A percentile compares a stretch with the other conserved stretches of the same genome.
phyloP scores from a whole-genome alignment of 2,797 vertebrate species.

The Galaxias olidus region DNA sequence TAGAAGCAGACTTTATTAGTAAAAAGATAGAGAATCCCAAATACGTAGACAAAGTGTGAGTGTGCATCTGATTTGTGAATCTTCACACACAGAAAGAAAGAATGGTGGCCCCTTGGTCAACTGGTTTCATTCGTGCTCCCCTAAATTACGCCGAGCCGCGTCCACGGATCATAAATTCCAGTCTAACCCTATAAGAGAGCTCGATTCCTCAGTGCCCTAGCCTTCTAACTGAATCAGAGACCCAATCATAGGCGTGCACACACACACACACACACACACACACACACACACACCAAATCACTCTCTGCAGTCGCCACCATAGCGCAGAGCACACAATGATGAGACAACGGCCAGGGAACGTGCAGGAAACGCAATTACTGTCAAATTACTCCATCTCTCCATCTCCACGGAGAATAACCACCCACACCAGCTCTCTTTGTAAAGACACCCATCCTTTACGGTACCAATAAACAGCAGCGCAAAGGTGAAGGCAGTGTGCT shows the following conservation, averaged over 20 bases:
- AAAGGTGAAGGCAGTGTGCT: too few species aligned
- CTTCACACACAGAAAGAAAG: slow-evolving; percentile 58
- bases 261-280: slow-evolving; percentile 28
- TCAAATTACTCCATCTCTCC: slow-evolving; percentile 86
- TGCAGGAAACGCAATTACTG: slow-evolving; percentile 87
- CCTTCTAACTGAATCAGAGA: slow-evolving; percentile 85
- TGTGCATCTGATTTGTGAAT: slow-evolving; percentile 6
- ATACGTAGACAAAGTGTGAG: slow-evolving; percentile 25
- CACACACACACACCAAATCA: slow-evolving; percentile 68
- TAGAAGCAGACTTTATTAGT: neutral
- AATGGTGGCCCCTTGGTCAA: slow-evolving; percentile 53
- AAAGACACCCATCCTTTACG: too few species aligned
- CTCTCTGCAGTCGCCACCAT: slow-evolving; percentile 65
- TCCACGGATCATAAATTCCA: slow-evolving; percentile 76
- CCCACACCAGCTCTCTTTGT: slow-evolving; percentile 50
- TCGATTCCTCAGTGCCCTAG: slow-evolving; percentile 79
- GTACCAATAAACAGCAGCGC: too few species aligned
- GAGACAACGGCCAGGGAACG: slow-evolving; percentile 75
- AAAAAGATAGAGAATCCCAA: slow-evolving; percentile 41
- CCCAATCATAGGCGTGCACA: slow-evolving; percentile 80
- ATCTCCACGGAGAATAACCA: slow-evolving; percentile 82
- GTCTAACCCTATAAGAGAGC: slow-evolving; percentile 84
- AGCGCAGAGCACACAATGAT: neutral
- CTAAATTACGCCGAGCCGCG: slow-evolving; percentile 63
- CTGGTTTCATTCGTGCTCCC: slow-evolving; percentile 59